A percentile compares a stretch with the other conserved stretches of the same genome.
Conservation (phyloP, 1,140 invertebrate genomes). For the Orchesella cincta region DNA sequence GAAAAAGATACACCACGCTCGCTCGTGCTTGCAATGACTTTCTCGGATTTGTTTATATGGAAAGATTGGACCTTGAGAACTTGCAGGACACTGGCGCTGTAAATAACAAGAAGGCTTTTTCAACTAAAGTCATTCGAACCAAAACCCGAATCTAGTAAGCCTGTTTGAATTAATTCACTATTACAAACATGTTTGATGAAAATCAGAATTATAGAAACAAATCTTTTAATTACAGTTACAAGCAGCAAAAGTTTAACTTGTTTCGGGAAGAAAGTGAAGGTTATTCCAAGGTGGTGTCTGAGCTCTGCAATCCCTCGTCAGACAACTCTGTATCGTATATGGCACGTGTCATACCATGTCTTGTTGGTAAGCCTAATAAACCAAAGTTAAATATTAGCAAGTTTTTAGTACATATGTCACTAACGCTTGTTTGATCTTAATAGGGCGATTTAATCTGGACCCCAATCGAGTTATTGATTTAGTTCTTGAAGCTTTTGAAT, state of each 20-base stretch:
- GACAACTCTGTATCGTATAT: conserved; percentile 56
- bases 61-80: conserved; percentile 89
- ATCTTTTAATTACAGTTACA: conserved; percentile 76
- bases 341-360: conserved; percentile 77
- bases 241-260: conserved; percentile 98
- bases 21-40: conserved; percentile 12
- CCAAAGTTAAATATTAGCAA: no score
- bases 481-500: conserved; percentile 95
- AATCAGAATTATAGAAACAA: conserved; percentile 6
- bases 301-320: conserved; percentile 84
- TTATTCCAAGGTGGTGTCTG: conserved; percentile 95
- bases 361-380: conserved; percentile 88
- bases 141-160: conserved; percentile 98
- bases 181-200: conserved; percentile 42
- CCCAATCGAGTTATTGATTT: conserved; percentile 97
- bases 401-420: conserved; percentile 1
- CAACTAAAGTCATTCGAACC: conserved; percentile 95
- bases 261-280: conserved; percentile 99
- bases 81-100: conserved; percentile 87
- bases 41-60: conserved; percentile 59
- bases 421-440: conserved; percentile 35
- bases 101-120: conserved; percentile 84
- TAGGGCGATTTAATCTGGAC: conserved; percentile 98
- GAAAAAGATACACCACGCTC: conserved; percentile 65
- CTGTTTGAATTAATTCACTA: conserved; percentile 42